A percentile compares a stretch with the other conserved stretches of the same genome.
Conservation (phyloP, 2,888 invertebrate species). For the Apodemia zela region DNA sequence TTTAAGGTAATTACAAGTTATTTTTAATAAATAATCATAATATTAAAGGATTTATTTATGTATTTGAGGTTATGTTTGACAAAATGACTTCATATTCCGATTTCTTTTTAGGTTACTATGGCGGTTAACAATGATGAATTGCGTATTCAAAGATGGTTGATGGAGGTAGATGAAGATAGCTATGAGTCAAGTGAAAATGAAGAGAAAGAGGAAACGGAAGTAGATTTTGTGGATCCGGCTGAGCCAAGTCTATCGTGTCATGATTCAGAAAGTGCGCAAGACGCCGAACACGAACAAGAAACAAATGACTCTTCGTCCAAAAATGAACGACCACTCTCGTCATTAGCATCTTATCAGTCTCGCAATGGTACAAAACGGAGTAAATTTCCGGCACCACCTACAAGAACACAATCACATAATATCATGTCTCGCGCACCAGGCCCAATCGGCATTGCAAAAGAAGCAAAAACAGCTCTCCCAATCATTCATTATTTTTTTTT, state of each 20-base stretch:
- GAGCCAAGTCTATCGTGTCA: too few relatives aligned
- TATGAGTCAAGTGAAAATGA: not conserved
- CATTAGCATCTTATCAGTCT: not conserved
- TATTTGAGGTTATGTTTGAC: too few relatives aligned
- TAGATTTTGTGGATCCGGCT: too few relatives aligned
- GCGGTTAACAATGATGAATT: not conserved
- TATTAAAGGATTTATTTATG: too few relatives aligned
- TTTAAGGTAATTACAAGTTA: too few relatives aligned
- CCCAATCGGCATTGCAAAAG: not conserved
- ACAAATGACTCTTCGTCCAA: not conserved
- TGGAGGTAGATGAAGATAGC: not conserved
- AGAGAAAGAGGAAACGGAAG: too few relatives aligned
- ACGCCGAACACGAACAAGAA: not conserved
- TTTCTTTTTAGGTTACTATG: not conserved
- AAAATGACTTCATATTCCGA: too few relatives aligned
- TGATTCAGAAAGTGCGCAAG: not conserved
- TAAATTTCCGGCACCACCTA: not conserved
- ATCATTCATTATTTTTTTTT: constrained; percentile 10
- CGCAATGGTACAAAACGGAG: not conserved
- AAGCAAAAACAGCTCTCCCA: not conserved
- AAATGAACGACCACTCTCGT: not conserved
- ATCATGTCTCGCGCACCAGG: not conserved
- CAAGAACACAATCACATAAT: not conserved
- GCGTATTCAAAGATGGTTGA: not conserved
- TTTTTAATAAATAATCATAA: too few relatives aligned